These are phyloP conservation scores for Camponotus pennsylvanicus DNA, from an alignment of 1,140 invertebrate genomes.

Conservation along the genomic window DNA sequence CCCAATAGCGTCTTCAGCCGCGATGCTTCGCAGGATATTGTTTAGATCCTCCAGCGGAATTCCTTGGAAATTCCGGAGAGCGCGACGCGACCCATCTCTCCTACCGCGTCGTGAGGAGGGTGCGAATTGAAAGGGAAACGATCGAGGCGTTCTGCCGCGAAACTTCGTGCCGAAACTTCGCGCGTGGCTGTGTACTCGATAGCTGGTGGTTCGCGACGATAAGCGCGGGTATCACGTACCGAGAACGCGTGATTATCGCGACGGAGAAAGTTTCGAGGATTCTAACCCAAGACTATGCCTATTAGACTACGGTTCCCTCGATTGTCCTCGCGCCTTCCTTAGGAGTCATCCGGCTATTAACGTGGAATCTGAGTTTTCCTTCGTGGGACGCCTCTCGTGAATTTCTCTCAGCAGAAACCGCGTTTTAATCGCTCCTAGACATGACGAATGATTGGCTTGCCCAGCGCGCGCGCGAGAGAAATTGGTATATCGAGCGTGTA, in stretches of 20 bases:
- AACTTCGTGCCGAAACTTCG: constrained; percentile 41
- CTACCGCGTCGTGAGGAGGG: constrained; percentile 35
- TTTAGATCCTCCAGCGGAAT: constrained; percentile 81
- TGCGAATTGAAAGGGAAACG: constrained; percentile 71
- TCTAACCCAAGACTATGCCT: constrained; percentile 51
- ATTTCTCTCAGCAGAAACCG: not conserved
- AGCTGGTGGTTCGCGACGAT: constrained; percentile 56
- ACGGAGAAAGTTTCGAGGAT: constrained; percentile 29
- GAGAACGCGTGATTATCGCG: constrained; percentile 58
- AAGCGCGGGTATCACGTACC: constrained; percentile 58
- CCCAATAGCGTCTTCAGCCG: constrained; percentile 70
- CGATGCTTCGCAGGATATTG: constrained; percentile 78
- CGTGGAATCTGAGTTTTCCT: not conserved
- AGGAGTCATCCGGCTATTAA: not conserved
- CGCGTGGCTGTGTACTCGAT: constrained; percentile 14
- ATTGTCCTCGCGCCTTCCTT: constrained; percentile 43
- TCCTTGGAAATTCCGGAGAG: constrained; percentile 82
- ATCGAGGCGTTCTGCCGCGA: constrained; percentile 33
- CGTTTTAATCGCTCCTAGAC: not conserved
- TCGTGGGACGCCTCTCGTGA: not conserved
- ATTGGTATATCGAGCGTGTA: constrained; percentile 22
- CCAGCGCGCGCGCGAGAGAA: constrained; percentile 15
- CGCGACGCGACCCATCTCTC: constrained; percentile 10
- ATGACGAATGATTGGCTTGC: constrained; percentile 32
- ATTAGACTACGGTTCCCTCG: constrained; percentile 24